Evolutionary conservation across 2,113 vertebrate species (phyloP), one percentile per base, ranked within the genome.

Genomic region (Balaenoptera acutorostrata): DNA sequence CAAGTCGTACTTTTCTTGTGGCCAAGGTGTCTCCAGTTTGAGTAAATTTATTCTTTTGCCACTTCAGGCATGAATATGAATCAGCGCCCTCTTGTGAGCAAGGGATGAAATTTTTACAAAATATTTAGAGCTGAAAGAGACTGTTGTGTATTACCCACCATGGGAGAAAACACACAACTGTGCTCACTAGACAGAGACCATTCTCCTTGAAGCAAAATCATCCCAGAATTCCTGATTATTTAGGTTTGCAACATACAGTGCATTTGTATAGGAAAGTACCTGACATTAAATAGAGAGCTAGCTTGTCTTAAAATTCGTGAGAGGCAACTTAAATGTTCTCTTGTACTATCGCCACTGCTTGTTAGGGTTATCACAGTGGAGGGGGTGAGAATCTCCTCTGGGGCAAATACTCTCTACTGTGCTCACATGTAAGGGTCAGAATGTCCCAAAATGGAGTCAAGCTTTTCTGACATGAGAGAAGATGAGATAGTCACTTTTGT

Each of bases 41-140:
- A 81, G 31, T n/a, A 46, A 69, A 80, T 46, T 31, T 88, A 49
- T 29, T 66, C 44, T 44, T n/a, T 95, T 95, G 66, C 92, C 89
- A 92, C 74, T 77, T 72, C 8, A 61, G 84, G 66, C 84, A 68
- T 63, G 69, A 90, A 90, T 96, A 84, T 88, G 59, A 95, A 90
- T 95, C 89, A 94, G 92, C 75, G 80, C 87, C 96, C 95, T 96
- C 94, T 97, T 96, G 97, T 97, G 96, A 97, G 74, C 88, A 88
- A 64, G 87, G 46, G 20, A 61, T 21, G 83, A 71, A 97, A 95
- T 25, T 64, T 75, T 59, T 1, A 39, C 78, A 90, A 89, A 63
- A 29, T 59, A 84, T 25, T 55, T 39, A 59, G 27, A 94, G 11
- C 31, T 61, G 52, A 41, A 74, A 96, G 17, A 69, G 63, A 84